Evolutionary conservation across 2,888 invertebrate species (phyloP), one percentile per base, ranked within the genome.

Genomic region (Protonemura montana): DNA sequence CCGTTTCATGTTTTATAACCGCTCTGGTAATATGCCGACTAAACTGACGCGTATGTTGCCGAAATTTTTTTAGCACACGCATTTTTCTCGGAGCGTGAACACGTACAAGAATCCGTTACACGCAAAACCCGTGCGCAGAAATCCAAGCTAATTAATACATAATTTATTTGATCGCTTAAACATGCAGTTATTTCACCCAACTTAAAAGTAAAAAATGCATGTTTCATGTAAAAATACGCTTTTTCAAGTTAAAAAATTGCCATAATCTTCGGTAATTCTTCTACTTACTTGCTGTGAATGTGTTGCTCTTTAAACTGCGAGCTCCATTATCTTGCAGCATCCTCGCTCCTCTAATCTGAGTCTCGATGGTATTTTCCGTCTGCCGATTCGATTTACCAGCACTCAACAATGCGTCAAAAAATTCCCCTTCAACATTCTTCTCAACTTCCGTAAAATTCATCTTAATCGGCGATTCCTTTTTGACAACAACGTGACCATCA

Each of bases 261-360:
- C 35, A 6, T 3, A 3, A 35, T 35, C 35, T 35, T n/a, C n/a
- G n/a, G n/a, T n/a, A n/a, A n/a, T n/a, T n/a, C n/a, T 26, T 82
- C 5, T 29, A 82, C 82, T 82, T 82, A 82, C 82, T 82, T 27
- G 42, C 25, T 0, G 26, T 81, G 28, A 81, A 81, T 28, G 13
- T 21, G 81, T n/a, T 81, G 81, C 10, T 28, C 29, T 82, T 10
- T n/a, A 13, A 3, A 7, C 59, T 59, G 59, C 21, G 7, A 59
- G 7, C 59, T 21, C 13, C 59, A 59, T 10, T 2, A 59, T 59
- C 59, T 59, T 21, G 6, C 2, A 59, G 59, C 59, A 59, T 21
- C 59, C 59, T 10, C 21, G 59, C 13, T 21, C 13, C 6, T 21
- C 59, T 59, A 13, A 21, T 21, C 21, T 10, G 3, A 16, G 13